Percentiles rank a stretch among this genome's conserved stretches.
These are phyloP conservation scores for Fulmarus glacialis DNA, from an alignment of 2,113 vertebrate species.

Conservation along the genomic window DNA sequence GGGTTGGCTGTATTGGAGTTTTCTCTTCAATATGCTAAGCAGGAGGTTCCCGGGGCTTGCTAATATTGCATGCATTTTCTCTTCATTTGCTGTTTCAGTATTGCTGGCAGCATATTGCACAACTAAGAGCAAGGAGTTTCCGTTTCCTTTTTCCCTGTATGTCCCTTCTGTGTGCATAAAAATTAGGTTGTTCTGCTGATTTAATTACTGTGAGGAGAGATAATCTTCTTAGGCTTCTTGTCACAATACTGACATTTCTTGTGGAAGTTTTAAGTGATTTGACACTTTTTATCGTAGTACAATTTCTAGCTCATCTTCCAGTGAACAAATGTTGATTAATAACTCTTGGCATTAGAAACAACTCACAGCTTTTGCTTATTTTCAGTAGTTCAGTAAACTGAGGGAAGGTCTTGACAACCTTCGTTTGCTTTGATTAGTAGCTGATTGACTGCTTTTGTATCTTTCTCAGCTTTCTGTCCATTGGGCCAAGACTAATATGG, in stretches of 20 bases:
- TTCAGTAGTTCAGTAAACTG: not conserved
- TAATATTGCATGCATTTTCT: not conserved
- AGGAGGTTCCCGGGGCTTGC: not conserved
- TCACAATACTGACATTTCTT: not conserved
- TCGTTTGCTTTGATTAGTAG: not conserved
- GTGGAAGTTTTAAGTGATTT: not conserved
- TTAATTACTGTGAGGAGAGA: not conserved
- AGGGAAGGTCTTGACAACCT: not conserved
- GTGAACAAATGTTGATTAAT: not conserved
- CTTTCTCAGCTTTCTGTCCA: not conserved
- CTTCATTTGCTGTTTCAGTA: not conserved
- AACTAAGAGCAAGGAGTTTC: not conserved
- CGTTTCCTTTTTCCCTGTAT: not conserved
- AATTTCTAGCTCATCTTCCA: not conserved
- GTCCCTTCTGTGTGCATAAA: not conserved
- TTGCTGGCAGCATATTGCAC: not conserved
- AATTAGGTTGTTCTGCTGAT: not conserved
- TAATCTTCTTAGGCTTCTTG: not conserved
- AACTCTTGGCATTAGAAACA: not conserved
- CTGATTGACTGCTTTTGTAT: not conserved
- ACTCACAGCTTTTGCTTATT: conserved; percentile 43
- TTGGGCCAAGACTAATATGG: not conserved
- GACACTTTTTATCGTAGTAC: not conserved
- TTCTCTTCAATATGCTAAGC: not conserved
- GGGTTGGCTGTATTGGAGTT: not conserved